These are phyloP conservation scores for Semotilus atromaculatus DNA, from an alignment of 2,797 vertebrate species.

Conservation along the genomic window DNA sequence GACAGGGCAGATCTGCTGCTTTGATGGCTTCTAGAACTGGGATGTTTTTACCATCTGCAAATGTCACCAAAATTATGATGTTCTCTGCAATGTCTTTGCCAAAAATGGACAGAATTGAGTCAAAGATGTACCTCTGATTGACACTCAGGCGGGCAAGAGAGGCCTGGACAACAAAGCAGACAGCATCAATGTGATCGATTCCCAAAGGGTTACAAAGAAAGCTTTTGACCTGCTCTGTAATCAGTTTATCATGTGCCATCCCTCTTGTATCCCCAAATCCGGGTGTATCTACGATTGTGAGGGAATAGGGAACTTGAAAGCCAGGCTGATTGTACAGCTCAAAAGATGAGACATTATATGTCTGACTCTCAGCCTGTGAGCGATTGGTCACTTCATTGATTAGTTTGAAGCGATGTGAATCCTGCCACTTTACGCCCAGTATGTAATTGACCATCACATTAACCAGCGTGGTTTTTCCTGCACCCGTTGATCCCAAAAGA, in stretches of 20 bases:
- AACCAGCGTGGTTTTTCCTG: conserved; percentile 54
- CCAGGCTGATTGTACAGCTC: conserved; percentile 56
- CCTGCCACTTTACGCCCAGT: conserved; percentile 53
- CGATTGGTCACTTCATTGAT: conserved; percentile 54
- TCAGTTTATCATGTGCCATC: conserved; percentile 53
- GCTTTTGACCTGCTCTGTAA: conserved; percentile 47
- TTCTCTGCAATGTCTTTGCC: conserved; percentile 58
- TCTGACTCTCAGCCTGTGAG: conserved; percentile 58
- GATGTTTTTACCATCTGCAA: conserved; percentile 53
- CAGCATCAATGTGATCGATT: conserved; percentile 56
- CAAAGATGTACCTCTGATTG: conserved; percentile 56
- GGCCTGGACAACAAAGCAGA: conserved; percentile 58
- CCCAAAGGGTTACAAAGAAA: conserved; percentile 56
- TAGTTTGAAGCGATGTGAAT: conserved; percentile 47
- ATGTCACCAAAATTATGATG: conserved; percentile 58
- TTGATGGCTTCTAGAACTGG: conserved; percentile 53
- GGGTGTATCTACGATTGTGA: conserved; percentile 67
- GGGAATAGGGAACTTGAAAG: conserved; percentile 52
- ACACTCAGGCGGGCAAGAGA: conserved; percentile 54
- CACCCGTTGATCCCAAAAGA: conserved; percentile 54
- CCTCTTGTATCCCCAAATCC: conserved; percentile 67
- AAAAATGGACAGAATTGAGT: conserved; percentile 58
- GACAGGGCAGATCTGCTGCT: conserved; percentile 53
- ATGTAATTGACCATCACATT: conserved; percentile 59
- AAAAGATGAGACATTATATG: conserved; percentile 50